Evolutionary conservation across 2,888 invertebrate species (phyloP).

Genomic region (Embidobia sp.): DNA sequence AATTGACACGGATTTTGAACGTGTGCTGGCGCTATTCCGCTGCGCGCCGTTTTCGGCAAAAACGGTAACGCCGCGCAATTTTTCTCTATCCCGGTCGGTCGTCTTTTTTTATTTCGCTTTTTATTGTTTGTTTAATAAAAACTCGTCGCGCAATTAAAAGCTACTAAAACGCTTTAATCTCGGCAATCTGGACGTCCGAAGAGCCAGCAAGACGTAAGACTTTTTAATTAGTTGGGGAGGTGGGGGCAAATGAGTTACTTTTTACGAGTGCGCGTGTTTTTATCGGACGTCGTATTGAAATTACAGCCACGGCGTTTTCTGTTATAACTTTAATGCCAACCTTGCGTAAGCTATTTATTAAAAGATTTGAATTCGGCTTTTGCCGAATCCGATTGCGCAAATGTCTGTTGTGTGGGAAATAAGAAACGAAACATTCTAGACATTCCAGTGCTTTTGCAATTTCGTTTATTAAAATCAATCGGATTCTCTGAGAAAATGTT

Average conservation of each 20-base stretch:
- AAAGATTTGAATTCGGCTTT: too few relatives aligned
- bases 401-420: too few relatives aligned
- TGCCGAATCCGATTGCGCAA: too few relatives aligned
- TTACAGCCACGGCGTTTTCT: too few relatives aligned
- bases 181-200: neutral
- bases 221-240: conserved; percentile 2
- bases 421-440: too few relatives aligned
- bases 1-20: conserved; percentile 49
- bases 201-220: neutral
- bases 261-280: too few relatives aligned
- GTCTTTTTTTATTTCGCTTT: neutral
- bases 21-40: conserved; percentile 30
- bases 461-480: too few relatives aligned
- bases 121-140: conserved; percentile 26
- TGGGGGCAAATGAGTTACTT: neutral
- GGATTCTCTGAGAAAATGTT: too few relatives aligned
- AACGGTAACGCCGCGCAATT: conserved; percentile 8
- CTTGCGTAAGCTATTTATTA: too few relatives aligned
- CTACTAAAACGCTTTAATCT: conserved; percentile 9
- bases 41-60: conserved; percentile 9
- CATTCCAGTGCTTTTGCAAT: too few relatives aligned
- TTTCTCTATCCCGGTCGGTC: neutral
- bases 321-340: too few relatives aligned
- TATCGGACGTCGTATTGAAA: too few relatives aligned
- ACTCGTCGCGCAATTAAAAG: conserved; percentile 23